phyloP scores from a whole-genome alignment of 2,888 invertebrate species.

The Drosophila neoperkinsi region DNA sequence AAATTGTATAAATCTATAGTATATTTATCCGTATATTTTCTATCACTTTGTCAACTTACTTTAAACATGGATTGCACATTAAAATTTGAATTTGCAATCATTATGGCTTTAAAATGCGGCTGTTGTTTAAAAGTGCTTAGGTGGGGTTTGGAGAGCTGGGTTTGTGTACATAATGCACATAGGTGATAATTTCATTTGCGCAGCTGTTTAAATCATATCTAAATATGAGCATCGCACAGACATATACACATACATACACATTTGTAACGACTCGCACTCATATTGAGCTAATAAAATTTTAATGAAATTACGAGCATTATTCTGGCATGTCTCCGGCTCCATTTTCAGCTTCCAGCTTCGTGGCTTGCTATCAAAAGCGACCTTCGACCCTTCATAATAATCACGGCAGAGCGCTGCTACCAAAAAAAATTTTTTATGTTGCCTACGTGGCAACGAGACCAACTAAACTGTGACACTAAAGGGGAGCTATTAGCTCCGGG shows the following conservation, averaged over 20 bases:
- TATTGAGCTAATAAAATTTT: constrained; percentile 79
- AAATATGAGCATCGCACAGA: constrained; percentile 28
- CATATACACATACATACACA: constrained; percentile 13
- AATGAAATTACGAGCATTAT: constrained; percentile 74
- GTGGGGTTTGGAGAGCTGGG: constrained; percentile 13
- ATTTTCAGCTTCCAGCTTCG: constrained; percentile 14
- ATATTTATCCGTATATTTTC: neutral
- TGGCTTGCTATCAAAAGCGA: constrained; percentile 23
- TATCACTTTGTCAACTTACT: neutral
- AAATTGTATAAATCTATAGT: neutral
- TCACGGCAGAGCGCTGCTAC: constrained; percentile 53
- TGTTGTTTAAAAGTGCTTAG: neutral
- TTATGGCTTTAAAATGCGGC: constrained; percentile 17
- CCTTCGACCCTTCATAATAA: constrained; percentile 70
- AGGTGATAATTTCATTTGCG: constrained; percentile 79
- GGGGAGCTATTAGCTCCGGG: constrained; percentile 65
- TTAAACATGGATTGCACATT: neutral
- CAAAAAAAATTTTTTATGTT: constrained; percentile 60
- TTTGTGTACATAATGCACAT: constrained; percentile 61
- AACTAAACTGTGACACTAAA: constrained; percentile 72
- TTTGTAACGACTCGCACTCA: constrained; percentile 48
- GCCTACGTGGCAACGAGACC: constrained; percentile 65
- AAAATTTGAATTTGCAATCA: neutral
- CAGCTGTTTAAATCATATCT: constrained; percentile 66
- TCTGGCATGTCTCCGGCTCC: constrained; percentile 28